A percentile compares a stretch with the other conserved stretches of the same genome.
phyloP scores from a whole-genome alignment of 2,888 invertebrate genomes.

The Luperina testacea region DNA sequence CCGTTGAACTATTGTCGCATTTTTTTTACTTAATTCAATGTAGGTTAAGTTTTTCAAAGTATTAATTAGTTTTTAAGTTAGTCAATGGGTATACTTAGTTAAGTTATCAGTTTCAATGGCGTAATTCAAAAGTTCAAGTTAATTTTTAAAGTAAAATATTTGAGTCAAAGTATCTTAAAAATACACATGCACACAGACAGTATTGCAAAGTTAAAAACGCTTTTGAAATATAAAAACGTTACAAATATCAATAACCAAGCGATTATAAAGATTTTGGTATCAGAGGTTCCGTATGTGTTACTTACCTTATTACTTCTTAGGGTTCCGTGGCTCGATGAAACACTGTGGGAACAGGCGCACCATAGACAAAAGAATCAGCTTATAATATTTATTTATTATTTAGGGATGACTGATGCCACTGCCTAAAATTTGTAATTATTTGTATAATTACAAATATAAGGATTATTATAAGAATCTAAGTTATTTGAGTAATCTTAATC shows the following conservation, averaged over 20 bases:
- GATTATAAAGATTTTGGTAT: background rate
- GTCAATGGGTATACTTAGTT: background rate
- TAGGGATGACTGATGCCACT: too few relatives aligned
- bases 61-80: background rate
- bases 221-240: background rate
- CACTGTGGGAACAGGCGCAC: background rate
- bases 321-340: constrained; percentile 17
- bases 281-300: constrained; percentile 23
- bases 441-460: background rate
- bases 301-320: constrained; percentile 53
- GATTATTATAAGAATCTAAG: too few relatives aligned
- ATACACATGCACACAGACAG: constrained; percentile 46
- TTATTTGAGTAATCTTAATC: too few relatives aligned
- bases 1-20: constrained; percentile 21
- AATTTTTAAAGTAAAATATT: constrained; percentile 7
- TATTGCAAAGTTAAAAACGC: constrained; percentile 61
- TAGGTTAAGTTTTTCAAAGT: background rate
- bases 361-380: background rate
- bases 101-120: background rate
- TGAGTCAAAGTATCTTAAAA: constrained; percentile 27
- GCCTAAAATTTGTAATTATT: background rate
- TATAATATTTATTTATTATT: too few relatives aligned
- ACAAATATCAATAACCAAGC: constrained; percentile 51
- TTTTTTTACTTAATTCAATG: background rate
- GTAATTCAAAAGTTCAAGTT: constrained; percentile 7